Percentiles rank a stretch among this genome's conserved stretches.
phyloP scores from a whole-genome alignment of 2,888 invertebrate genomes.

The Nomada fucata region DNA sequence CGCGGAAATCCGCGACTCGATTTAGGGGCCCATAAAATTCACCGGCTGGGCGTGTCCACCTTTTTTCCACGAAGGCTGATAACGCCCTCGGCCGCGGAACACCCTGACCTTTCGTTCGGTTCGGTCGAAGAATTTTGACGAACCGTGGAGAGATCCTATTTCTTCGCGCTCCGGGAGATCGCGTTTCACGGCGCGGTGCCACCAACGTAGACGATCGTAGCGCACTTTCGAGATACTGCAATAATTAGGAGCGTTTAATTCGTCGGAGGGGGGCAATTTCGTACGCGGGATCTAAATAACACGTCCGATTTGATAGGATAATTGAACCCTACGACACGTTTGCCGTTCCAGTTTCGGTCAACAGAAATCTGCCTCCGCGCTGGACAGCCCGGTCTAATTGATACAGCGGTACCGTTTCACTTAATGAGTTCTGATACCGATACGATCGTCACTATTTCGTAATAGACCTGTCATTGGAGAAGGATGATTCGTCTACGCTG shows the following conservation, averaged over 20 bases:
- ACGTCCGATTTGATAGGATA: conserved; percentile 23
- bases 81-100: not conserved
- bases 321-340: not conserved
- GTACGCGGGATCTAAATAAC: conserved; percentile 23
- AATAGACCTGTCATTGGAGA: conserved; percentile 50
- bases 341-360: not conserved
- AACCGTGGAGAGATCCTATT: not conserved
- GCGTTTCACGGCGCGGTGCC: not conserved
- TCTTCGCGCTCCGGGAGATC: not conserved
- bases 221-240: not conserved
- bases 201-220: not conserved
- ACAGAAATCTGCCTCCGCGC: not conserved
- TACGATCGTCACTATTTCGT: conserved; percentile 16
- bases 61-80: not conserved
- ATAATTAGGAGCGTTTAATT: conserved; percentile 46
- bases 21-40: conserved; percentile 7
- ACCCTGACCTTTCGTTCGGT: conserved; percentile 2
- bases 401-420: conserved; percentile 17
- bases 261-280: conserved; percentile 14
- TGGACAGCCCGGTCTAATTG: not conserved
- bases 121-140: not conserved
- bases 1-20: conserved; percentile 28
- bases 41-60: conserved; percentile 6
- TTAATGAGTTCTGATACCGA: conserved; percentile 10
- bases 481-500: conserved; percentile 31